Base-by-base conservation (phyloP, 2,113 vertebrate species). In the Tricholaema leucomelas region DNA sequence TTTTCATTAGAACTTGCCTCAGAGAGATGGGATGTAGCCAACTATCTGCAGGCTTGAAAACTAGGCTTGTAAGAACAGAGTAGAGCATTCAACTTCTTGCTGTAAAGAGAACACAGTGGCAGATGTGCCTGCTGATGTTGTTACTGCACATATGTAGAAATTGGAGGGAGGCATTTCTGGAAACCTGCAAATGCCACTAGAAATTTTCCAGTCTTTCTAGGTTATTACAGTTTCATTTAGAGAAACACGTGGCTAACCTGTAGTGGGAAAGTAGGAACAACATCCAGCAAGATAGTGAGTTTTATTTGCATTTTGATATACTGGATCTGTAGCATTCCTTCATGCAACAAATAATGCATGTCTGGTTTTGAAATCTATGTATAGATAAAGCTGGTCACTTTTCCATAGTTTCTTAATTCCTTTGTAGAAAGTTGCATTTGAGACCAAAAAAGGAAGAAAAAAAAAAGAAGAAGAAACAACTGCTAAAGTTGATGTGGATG, bases 1-100 rank as follows among this genome's bases (percentile, higher is more conserved):
- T 90, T 88, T 88, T 88, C 4, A 1, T 95, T 91, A 87, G 74
- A 95, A 85, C 46, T 88, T 86, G 30, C 56, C 66, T 87, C 46
- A 87, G 50, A 90, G 74, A 71, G 64, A 27, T 92, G 33, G 71
- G 74, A 44, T 78, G 33, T 81, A 88, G 85, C 78, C 83, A 88
- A 4, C 46, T 91, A 75, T 79, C 59, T 81, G 48, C 71, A 65
- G 63, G 24, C 44, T 76, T 76, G 70, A 65, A 92, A 91, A 63
- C n/a, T 19, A 54, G 72, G 46, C 72, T 87, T 92, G 59, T 89
- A 81, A 81, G 50, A 89, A 75, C n/a, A 85, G 56, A 85, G n/a
- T 1, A 38, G 54, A 72, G 11, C 42, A 66, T 82, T 84, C 67
- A 87, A 7, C 33, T 67, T 38, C 85, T 46, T 54, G 28, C 73